Conservation (phyloP, 2,888 invertebrate species). For the Meliscaeva auricollis region DNA sequence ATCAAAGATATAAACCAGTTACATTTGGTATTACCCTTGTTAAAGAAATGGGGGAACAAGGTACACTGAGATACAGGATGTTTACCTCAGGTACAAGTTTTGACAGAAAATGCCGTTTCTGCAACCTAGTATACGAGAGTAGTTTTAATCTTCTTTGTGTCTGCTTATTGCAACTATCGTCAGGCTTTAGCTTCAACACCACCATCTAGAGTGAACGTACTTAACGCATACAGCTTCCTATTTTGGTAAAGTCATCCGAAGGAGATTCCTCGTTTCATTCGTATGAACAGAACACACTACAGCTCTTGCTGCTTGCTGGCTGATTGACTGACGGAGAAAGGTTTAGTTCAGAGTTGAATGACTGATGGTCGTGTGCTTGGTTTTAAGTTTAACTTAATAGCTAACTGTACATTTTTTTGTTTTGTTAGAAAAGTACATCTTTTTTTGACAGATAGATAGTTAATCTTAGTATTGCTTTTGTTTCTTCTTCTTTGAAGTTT, state of each 20-base stretch:
- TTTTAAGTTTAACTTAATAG: slow-evolving; percentile 48
- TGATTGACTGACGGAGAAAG: slow-evolving; percentile 69
- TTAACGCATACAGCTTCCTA: slow-evolving; percentile 37
- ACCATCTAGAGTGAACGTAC: background rate
- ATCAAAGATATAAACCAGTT: slow-evolving; percentile 60
- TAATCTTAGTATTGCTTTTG: slow-evolving; percentile 23
- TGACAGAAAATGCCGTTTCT: slow-evolving; percentile 62
- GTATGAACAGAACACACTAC: background rate
- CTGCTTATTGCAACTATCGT: slow-evolving; percentile 3
- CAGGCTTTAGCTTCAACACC: slow-evolving; percentile 25
- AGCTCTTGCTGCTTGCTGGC: background rate
- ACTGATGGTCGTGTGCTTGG: slow-evolving; percentile 64
- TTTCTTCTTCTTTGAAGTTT: background rate
- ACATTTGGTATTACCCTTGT: slow-evolving; percentile 53
- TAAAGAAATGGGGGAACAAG: slow-evolving; percentile 12
- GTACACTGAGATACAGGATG: slow-evolving; percentile 48
- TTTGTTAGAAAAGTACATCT: slow-evolving; percentile 18
- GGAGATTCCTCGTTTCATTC: slow-evolving; percentile 37
- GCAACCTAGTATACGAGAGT: slow-evolving; percentile 44
- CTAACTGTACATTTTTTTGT: slow-evolving; percentile 30
- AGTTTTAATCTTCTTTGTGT: slow-evolving; percentile 36
- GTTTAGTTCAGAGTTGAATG: slow-evolving; percentile 76
- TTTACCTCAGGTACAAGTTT: slow-evolving; percentile 49
- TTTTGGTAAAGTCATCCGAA: slow-evolving; percentile 33
- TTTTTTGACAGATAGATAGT: slow-evolving; percentile 33